Evolutionary conservation across 2,797 vertebrate species (phyloP), one percentile per base, ranked within the genome.

Genomic region (Acipenser oxyrinchus): DNA sequence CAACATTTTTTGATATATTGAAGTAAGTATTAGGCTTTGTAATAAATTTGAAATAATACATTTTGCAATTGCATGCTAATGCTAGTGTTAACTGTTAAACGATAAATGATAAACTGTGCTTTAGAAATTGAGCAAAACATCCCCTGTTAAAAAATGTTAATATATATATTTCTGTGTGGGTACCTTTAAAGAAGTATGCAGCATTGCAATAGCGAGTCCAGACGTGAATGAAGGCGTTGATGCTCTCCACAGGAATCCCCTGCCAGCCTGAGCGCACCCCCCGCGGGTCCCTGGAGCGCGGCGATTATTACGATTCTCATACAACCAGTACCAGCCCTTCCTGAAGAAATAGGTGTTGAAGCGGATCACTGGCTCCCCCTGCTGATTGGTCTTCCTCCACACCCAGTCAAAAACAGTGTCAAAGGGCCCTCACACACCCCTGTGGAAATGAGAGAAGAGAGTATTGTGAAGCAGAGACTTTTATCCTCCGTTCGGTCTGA

Each of bases 291-390:
- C 74, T 72, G 64, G 7, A 63, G 64, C 72, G 75, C 58, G 70
- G 69, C 69, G 70, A 50, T 69, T 70, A 60, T 70, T 74, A 52
- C 66, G 51, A 70, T 72, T 74, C 72, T 81, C 76, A 70, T 73
- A 75, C 68, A 76, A 70, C 73, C 70, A 51, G 52, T 51, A 75
- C 78, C 78, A 74, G 64, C 75, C 61, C 70, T 64, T 66, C 13
- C 68, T 68, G 67, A 77, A 74, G 76, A 82, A 77, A 68, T 64
- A 77, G 62, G 72, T 72, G 73, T 75, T 51, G 74, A 77, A 78
- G 76, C 75, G 79, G 78, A 81, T 72, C 67, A 76, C 73, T 76
- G 73, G 81, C 82, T 79, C 81, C 80, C 85, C 83, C 80, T 86
- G 75, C 78, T 83, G 82, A 80, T 74, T 64, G 51, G 70, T 68